Conservation (phyloP, 2,113 vertebrate species). For the human region DNA sequence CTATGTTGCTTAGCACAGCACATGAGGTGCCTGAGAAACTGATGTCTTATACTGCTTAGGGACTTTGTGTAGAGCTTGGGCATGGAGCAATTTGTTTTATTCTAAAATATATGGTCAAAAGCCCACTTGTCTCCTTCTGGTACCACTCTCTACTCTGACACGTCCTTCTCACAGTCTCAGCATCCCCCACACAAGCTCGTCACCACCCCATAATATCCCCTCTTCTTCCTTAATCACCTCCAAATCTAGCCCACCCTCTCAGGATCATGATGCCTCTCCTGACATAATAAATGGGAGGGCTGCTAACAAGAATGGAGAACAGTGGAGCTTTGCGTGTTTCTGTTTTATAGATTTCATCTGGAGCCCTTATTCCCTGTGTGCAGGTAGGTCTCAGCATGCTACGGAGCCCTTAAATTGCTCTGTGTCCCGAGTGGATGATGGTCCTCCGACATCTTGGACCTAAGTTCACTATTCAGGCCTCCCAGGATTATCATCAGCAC, state of each 20-base stretch:
- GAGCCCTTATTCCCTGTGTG: background rate
- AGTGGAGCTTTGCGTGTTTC: background rate
- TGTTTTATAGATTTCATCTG: rapidly evolving
- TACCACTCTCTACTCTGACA: rapidly evolving
- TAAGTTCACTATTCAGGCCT: rapidly evolving
- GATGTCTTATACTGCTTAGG: background rate
- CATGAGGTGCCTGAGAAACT: no score
- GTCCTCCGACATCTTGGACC: rapidly evolving
- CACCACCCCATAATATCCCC: background rate
- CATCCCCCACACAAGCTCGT: rapidly evolving
- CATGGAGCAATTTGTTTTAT: background rate
- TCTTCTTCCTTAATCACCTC: background rate
- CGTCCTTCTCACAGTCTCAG: rapidly evolving
- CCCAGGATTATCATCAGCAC: rapidly evolving
- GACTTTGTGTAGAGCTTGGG: background rate
- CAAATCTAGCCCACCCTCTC: rapidly evolving
- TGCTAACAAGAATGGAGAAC: background rate
- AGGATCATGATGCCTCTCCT: rapidly evolving
- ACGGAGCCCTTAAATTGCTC: rapidly evolving
- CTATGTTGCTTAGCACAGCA: background rate
- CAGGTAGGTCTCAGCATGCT: background rate
- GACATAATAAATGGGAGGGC: rapidly evolving
- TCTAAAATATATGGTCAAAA: background rate
- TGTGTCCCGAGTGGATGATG: rapidly evolving
- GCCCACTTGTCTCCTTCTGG: background rate